A percentile compares a stretch with the other conserved stretches of the same genome.
Evolutionary conservation across 2,113 vertebrate species (phyloP).

Genomic region (Lamprologus tigripictilis): DNA sequence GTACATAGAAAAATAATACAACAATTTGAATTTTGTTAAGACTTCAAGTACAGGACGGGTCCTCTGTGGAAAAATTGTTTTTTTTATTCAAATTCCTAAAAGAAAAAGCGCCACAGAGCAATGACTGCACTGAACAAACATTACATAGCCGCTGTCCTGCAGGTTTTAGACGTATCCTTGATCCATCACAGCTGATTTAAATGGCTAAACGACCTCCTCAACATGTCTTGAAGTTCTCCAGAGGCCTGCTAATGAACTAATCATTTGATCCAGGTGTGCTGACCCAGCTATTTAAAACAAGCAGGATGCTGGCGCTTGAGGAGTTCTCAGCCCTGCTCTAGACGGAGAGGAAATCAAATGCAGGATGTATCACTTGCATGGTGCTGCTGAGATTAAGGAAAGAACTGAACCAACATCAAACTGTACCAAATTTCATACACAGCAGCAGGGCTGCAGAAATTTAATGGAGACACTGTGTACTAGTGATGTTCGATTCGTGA

Average conservation of each 20-base stretch:
- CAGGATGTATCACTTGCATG: neutral
- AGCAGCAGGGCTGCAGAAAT: neutral
- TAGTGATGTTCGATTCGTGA: too few species aligned
- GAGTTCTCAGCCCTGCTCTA: neutral
- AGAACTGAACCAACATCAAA: neutral
- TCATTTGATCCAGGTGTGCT: neutral
- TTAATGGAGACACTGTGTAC: accelerated
- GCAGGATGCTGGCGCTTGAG: neutral
- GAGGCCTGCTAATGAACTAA: accelerated
- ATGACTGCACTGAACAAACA: neutral
- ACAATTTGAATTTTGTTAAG: neutral
- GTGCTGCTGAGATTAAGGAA: neutral
- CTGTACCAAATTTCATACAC: neutral
- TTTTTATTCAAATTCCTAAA: neutral
- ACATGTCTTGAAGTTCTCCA: neutral
- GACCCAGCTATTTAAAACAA: neutral
- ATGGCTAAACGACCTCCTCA: accelerated
- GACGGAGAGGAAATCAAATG: neutral
- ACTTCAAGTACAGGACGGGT: accelerated
- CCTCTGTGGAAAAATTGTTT: accelerated
- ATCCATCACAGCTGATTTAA: neutral
- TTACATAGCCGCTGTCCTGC: accelerated
- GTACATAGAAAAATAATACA: neutral
- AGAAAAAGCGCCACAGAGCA: accelerated
- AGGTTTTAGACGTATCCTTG: accelerated